A percentile compares a stretch with the other conserved stretches of the same genome.
These are phyloP conservation scores for Crotalus tigris DNA, from an alignment of 2,113 vertebrate species.

Conservation along the genomic window DNA sequence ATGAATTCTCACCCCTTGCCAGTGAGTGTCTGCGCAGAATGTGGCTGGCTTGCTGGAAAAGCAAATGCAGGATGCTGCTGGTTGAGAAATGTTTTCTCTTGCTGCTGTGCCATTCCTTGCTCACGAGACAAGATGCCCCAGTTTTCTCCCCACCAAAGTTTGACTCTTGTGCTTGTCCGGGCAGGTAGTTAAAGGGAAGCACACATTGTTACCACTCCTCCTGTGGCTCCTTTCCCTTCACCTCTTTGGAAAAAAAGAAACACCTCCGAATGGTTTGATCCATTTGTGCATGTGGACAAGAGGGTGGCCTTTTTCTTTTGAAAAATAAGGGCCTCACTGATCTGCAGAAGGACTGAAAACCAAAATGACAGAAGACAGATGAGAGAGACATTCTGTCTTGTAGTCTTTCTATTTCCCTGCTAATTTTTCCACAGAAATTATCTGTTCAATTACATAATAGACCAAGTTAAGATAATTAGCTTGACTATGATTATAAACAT, in stretches of 20 bases:
- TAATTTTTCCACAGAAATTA: background rate
- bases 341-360: background rate
- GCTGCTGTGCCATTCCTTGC: background rate
- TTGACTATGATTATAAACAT: background rate
- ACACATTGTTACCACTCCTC: constrained; percentile 44
- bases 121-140: background rate
- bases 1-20: background rate
- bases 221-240: constrained; percentile 52
- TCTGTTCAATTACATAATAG: background rate
- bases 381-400: background rate
- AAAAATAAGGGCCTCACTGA: background rate
- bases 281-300: background rate
- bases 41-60: too few relatives aligned
- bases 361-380: background rate
- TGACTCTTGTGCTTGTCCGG: background rate
- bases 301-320: background rate
- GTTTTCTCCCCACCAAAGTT: background rate
- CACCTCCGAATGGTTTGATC: background rate
- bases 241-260: constrained; percentile 25
- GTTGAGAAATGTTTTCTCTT: background rate
- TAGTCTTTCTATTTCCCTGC: background rate
- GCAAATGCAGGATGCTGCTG: background rate
- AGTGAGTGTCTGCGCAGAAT: background rate
- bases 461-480: background rate
- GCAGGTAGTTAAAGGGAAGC: background rate